These are phyloP conservation scores for Eutrigla gurnardus DNA, from an alignment of 2,797 vertebrate genomes.

Conservation along the genomic window DNA sequence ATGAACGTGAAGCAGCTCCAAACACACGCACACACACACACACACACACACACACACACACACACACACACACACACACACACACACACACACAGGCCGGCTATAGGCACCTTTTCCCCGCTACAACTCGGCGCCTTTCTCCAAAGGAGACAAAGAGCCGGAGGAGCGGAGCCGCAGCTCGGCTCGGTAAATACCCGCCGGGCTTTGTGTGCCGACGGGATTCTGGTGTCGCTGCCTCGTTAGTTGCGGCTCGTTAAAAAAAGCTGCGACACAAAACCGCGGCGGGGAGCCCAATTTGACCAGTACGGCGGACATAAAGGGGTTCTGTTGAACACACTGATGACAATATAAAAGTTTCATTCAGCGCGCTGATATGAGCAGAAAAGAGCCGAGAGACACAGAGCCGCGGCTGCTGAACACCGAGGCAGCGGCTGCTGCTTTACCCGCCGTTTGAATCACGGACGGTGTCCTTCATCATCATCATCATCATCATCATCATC, in stretches of 20 bases:
- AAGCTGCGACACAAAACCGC: conserved; percentile 91
- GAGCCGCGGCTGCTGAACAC: conserved; percentile 1
- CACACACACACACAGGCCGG: conserved; percentile 35
- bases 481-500: too few species aligned
- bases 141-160: conserved; percentile 68
- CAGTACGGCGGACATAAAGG: conserved; percentile 91
- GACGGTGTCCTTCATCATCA: neutral
- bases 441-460: neutral
- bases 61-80: conserved; percentile 31
- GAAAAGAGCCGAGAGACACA: conserved; percentile 15
- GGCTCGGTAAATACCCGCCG: conserved; percentile 56
- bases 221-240: conserved; percentile 68
- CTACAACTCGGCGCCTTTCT: conserved; percentile 39
- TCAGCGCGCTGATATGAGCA: conserved; percentile 38
- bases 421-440: neutral
- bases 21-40: neutral
- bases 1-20: conserved; percentile 48
- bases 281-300: conserved; percentile 93
- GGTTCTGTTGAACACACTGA: conserved; percentile 56
- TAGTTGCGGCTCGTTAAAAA: conserved; percentile 83
- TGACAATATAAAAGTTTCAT: conserved; percentile 63
- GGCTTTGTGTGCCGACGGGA: conserved; percentile 61
- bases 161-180: conserved; percentile 52
- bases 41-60: conserved; percentile 20
- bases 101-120: conserved; percentile 41